phyloP scores from a whole-genome alignment of 2,113 vertebrate genomes.

The Ageneiosus marmoratus region DNA sequence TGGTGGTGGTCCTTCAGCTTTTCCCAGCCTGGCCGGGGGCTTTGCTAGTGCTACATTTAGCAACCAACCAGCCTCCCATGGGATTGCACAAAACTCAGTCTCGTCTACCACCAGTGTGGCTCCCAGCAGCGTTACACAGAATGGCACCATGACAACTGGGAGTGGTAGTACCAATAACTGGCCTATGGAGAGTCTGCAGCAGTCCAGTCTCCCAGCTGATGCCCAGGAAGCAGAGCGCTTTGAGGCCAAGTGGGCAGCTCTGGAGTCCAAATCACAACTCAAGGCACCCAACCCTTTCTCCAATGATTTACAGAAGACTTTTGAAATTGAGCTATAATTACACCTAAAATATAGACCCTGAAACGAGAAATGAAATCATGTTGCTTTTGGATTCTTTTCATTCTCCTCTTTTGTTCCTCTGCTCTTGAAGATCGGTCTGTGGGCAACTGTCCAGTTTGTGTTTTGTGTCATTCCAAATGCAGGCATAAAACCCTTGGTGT shows the following conservation, averaged over 20 bases:
- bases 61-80: conserved; percentile 65
- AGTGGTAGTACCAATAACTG: conserved; percentile 64
- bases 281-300: conserved; percentile 84
- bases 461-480: conserved; percentile 40
- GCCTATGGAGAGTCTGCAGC: conserved; percentile 77
- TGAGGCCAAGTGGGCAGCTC: conserved; percentile 88
- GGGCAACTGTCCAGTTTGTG: conserved; percentile 17
- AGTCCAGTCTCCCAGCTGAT: conserved; percentile 57
- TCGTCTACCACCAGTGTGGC: conserved; percentile 42
- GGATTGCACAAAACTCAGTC: conserved; percentile 56
- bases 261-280: conserved; percentile 79
- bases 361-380: conserved; percentile 34
- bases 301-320: conserved; percentile 87
- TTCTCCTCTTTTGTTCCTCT: neutral
- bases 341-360: conserved; percentile 27
- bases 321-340: conserved; percentile 88
- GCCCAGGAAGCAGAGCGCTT: conserved; percentile 83
- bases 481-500: neutral
- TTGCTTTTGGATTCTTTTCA: conserved; percentile 54
- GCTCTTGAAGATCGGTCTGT: conserved; percentile 23
- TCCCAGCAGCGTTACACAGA: conserved; percentile 65
- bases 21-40: conserved; percentile 54
- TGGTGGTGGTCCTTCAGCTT: conserved; percentile 59
- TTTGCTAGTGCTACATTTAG: conserved; percentile 62
- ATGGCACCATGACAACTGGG: conserved; percentile 62